Conservation (phyloP, 2,888 invertebrate species). For the Hirtodrosophila cameraria region DNA sequence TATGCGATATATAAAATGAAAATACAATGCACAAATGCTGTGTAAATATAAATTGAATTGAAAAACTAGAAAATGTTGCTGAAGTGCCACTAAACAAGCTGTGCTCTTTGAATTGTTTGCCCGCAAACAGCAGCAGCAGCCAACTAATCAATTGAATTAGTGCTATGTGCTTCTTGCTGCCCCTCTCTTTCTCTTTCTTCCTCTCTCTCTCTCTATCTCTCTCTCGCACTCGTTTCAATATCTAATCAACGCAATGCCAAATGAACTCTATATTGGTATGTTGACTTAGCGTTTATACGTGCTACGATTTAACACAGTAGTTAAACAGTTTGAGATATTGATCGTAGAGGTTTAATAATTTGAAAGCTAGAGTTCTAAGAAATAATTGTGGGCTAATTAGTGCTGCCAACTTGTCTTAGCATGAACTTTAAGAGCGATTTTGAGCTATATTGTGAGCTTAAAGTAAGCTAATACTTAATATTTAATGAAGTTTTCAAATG, state of each 20-base stretch:
- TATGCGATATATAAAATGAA: slow-evolving; percentile 10
- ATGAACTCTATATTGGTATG: slow-evolving; percentile 27
- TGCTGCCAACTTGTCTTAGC: slow-evolving; percentile 5
- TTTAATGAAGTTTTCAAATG: too few relatives aligned
- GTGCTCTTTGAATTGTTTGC: slow-evolving; percentile 8
- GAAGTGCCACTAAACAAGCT: slow-evolving; percentile 32
- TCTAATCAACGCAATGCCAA: slow-evolving; percentile 54
- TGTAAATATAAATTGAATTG: slow-evolving; percentile 56
- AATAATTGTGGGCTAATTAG: too few relatives aligned
- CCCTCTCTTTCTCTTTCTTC: neutral
- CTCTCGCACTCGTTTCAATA: neutral
- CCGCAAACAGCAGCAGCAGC: slow-evolving; percentile 12
- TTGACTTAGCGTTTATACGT: slow-evolving; percentile 15
- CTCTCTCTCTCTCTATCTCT: neutral
- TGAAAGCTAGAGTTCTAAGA: too few relatives aligned
- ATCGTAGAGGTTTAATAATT: slow-evolving; percentile 2
- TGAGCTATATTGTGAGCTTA: too few relatives aligned
- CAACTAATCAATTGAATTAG: slow-evolving; percentile 76
- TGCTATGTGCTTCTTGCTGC: slow-evolving; percentile 15
- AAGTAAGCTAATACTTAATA: too few relatives aligned
- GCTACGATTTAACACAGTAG: slow-evolving; percentile 8
- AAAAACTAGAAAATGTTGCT: slow-evolving; percentile 49
- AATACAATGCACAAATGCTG: too few relatives aligned
- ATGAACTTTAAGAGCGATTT: too few relatives aligned
- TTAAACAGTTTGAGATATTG: slow-evolving; percentile 15